Evolutionary conservation across 2,888 invertebrate genomes (phyloP).

Genomic region (Drosophila differens): DNA sequence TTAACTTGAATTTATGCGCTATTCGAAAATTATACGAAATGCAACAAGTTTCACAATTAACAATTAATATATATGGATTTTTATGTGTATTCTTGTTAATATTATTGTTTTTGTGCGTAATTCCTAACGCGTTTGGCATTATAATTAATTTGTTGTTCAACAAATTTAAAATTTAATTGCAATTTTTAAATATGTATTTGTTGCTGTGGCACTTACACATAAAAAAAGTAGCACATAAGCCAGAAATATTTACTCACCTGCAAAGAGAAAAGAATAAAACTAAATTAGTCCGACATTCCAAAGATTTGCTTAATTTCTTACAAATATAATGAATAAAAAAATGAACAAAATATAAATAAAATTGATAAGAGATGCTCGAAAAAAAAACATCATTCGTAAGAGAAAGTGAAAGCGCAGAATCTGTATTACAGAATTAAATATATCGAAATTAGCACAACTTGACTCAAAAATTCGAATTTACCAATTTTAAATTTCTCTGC

Average conservation of each 20-base stretch:
- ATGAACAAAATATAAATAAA: neutral
- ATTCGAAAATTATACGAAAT: slow-evolving; percentile 50
- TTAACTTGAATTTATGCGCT: slow-evolving; percentile 55
- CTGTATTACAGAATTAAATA: neutral
- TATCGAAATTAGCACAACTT: neutral
- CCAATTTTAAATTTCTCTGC: neutral
- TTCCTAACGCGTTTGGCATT: slow-evolving; percentile 56
- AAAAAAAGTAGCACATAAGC: slow-evolving; percentile 1
- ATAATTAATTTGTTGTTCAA: slow-evolving; percentile 32
- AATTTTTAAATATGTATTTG: slow-evolving; percentile 3
- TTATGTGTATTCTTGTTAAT: slow-evolving; percentile 13
- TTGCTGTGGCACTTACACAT: slow-evolving; percentile 12
- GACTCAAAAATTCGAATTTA: neutral
- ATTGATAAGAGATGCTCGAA: neutral
- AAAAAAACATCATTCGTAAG: neutral
- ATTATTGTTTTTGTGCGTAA: slow-evolving; percentile 52
- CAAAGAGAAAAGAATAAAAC: slow-evolving; percentile 31
- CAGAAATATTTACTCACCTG: slow-evolving; percentile 55
- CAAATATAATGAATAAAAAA: neutral
- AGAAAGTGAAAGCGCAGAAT: neutral
- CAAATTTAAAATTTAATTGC: slow-evolving; percentile 5
- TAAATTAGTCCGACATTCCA: slow-evolving; percentile 1
- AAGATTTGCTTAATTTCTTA: neutral
- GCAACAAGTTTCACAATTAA: slow-evolving; percentile 62
- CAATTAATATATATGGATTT: slow-evolving; percentile 22